Evolutionary conservation across 30 jellyfish, hydroid and myxozoan genomes (phyloP).

Genomic region (Chrysaora quinquecirrha): DNA sequence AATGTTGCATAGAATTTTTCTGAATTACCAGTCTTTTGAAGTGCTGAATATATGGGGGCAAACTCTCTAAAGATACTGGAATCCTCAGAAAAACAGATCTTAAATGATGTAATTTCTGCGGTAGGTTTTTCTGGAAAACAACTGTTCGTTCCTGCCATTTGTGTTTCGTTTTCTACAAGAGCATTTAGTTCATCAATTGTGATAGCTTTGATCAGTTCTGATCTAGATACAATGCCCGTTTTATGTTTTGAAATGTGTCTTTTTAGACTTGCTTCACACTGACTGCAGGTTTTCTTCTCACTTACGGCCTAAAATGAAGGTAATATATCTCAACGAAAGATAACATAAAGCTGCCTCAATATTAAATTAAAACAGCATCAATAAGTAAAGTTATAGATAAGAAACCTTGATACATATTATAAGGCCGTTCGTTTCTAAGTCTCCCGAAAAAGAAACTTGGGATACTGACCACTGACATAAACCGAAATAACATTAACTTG

Average conservation of each 20-base stretch:
- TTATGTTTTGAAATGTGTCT: too few relatives aligned
- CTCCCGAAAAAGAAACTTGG: background rate
- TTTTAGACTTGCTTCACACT: too few relatives aligned
- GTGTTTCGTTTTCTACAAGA: background rate
- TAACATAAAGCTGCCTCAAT: background rate
- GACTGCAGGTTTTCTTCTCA: background rate
- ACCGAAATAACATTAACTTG: too few relatives aligned
- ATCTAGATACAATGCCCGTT: background rate
- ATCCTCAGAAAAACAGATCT: too few relatives aligned
- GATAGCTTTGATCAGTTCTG: conserved; percentile 3
- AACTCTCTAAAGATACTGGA: too few relatives aligned
- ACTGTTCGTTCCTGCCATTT: background rate
- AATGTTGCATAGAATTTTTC: background rate
- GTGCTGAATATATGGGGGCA: too few relatives aligned
- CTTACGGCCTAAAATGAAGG: background rate
- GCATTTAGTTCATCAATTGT: too few relatives aligned
- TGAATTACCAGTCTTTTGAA: too few relatives aligned
- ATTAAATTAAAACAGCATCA: background rate
- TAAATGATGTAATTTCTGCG: too few relatives aligned
- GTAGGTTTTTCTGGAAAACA: background rate
- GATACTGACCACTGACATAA: background rate
- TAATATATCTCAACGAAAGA: background rate
- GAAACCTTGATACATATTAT: too few relatives aligned
- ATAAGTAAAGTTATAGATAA: background rate
- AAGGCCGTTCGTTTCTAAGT: background rate